Conservation (phyloP, 2,888 invertebrate species). For the Girardia tigrina region DNA sequence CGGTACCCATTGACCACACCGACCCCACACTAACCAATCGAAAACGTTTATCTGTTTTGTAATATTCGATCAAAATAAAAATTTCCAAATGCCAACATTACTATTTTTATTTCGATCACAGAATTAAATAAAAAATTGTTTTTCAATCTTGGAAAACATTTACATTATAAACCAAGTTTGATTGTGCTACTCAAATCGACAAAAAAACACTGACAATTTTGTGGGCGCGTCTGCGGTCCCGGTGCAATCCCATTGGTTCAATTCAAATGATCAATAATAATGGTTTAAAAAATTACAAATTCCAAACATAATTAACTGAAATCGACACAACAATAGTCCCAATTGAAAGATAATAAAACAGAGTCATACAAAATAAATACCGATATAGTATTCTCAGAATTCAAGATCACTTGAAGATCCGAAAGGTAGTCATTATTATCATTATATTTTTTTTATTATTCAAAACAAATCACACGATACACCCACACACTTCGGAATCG, state of each 20-base stretch:
- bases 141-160: neutral
- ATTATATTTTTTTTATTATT: neutral
- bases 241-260: neutral
- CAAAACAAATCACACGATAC: neutral
- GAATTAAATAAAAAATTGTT: neutral
- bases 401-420: neutral
- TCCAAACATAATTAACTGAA: neutral
- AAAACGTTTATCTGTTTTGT: neutral
- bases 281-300: neutral
- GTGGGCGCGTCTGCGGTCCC: neutral
- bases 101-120: slow-evolving; percentile 23
- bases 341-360: neutral
- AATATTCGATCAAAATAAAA: neutral
- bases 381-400: neutral
- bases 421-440: neutral
- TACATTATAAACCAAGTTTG: neutral
- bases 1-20: no score
- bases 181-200: neutral
- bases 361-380: slow-evolving; percentile 13
- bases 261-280: neutral
- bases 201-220: neutral
- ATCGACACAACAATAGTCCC: neutral
- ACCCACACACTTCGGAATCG: slow-evolving; percentile 7
- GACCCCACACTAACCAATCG: no score
- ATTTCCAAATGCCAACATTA: neutral